Base-by-base conservation (phyloP, 1,140 invertebrate genomes). In the Pentalonia nigronervosa region DNA sequence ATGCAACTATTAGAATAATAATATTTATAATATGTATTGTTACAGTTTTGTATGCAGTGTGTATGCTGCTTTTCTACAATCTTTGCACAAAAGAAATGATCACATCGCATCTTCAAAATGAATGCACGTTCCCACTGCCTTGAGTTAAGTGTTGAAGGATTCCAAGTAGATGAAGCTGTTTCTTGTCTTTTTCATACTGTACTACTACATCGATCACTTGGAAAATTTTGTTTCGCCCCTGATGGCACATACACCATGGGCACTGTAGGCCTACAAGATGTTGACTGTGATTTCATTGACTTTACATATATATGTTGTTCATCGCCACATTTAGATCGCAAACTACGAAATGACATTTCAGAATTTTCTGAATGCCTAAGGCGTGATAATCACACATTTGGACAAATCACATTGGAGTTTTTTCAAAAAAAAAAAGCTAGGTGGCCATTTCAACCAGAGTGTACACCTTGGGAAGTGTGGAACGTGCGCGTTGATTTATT, bases 401-500 rank as follows among this genome's bases (percentile, higher is more conserved):
- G 98, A 3, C 97, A 99, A 95, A 99, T 99, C 94, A 98, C 98
- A 56, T 96, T 99, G 87, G 98, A 99, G 95, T 99, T 99, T 96
- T 99, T 98, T 96, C 98, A 99, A 95, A 98, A 97, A 95, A 98
- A 98, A 95, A 97, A 97, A 94, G 97, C 97, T 89, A 96, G 97
- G 88, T 99, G 98, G 98, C 97, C 97, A 17, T 98, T 99, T 94
- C 53, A 97, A 93, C 96, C 97, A 17, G 98, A 99, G 95, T 98
- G 97, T 94, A 98, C 98, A 94, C 98, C 99, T 0, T 99, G 99
- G 99, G 99, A 99, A 95, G 98, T 99, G 25, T 99, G 99, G 99
- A 99, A 98, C 41, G 96, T 99, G 2, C 97, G 98, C 94, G 96
- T 99, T 53, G 98, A 99, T 95, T 96, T 99, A 21, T 97, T 98